Evolutionary conservation across 2,113 vertebrate species (phyloP).

Genomic region (Cyphomyrus plagiostoma): DNA sequence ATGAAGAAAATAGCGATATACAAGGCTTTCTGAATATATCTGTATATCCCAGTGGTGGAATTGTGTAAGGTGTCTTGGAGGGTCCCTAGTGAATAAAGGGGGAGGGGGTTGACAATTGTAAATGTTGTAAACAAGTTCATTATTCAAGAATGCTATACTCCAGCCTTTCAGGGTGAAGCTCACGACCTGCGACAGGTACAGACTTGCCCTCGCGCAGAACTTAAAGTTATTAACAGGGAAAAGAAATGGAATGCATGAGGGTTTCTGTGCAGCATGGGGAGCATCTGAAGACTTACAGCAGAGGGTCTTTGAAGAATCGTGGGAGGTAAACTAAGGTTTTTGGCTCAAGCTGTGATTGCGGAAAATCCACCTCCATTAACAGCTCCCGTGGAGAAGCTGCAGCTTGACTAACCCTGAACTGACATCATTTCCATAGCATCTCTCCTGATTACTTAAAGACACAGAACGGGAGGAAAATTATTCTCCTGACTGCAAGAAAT

Average conservation of each 20-base stretch:
- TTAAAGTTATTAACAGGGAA: background rate
- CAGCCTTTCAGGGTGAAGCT: background rate
- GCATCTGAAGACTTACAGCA: too few relatives aligned
- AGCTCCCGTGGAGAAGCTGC: background rate
- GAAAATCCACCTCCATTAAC: background rate
- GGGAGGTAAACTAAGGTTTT: background rate
- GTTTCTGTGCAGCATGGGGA: background rate
- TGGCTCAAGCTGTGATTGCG: background rate
- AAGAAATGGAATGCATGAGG: background rate
- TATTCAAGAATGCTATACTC: background rate
- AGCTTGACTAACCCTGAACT: conserved; percentile 1
- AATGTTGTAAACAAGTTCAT: background rate
- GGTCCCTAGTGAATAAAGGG: background rate
- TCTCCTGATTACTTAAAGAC: background rate
- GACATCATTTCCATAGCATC: background rate
- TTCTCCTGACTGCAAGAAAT: background rate
- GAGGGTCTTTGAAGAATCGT: background rate
- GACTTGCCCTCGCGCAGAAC: background rate
- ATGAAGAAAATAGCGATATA: background rate
- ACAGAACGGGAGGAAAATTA: background rate
- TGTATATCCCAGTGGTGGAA: background rate
- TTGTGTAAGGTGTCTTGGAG: background rate
- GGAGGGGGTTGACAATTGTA: background rate
- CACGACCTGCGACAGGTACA: background rate
- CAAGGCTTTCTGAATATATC: background rate